Conservation (phyloP, 2,888 invertebrate species). For the Caenorhabditis wallacei region DNA sequence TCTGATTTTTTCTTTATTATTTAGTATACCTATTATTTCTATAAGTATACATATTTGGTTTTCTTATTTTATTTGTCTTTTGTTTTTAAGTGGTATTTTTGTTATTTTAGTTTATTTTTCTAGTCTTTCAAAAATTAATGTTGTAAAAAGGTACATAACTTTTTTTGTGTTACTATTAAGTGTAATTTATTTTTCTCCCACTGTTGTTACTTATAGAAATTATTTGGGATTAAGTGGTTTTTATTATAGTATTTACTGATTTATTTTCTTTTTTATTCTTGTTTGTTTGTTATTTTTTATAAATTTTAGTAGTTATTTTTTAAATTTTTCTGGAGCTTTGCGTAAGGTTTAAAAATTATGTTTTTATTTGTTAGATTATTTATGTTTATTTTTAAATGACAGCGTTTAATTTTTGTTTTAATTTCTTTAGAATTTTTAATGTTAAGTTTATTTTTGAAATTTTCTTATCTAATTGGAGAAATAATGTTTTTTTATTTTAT, state of each 20-base stretch:
- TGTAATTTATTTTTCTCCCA: conserved; percentile 55
- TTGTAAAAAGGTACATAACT: conserved; percentile 62
- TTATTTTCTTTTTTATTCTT: conserved; percentile 68
- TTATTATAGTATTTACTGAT: conserved; percentile 80
- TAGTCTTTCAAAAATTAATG: conserved; percentile 73
- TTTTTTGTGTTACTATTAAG: conserved; percentile 59
- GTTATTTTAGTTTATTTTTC: conserved; percentile 77
- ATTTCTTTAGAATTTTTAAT: conserved; percentile 77
- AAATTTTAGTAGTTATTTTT: conserved; percentile 76
- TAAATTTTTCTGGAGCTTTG: conserved; percentile 75
- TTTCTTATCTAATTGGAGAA: conserved; percentile 61
- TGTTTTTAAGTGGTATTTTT: conserved; percentile 77
- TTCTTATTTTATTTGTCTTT: conserved; percentile 77
- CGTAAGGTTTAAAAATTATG: conserved; percentile 74
- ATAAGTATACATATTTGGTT: conserved; percentile 70
- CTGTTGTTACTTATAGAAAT: conserved; percentile 25
- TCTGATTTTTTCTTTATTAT: conserved; percentile 73
- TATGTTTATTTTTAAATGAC: conserved; percentile 75
- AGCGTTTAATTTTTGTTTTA: conserved; percentile 77
- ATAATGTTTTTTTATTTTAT: conserved; percentile 77
- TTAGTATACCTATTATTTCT: conserved; percentile 68
- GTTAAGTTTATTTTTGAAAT: conserved; percentile 71
- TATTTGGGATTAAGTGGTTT: conserved; percentile 83
- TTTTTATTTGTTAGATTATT: conserved; percentile 78
- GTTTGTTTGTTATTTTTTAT: conserved; percentile 84